These are phyloP conservation scores for Gallinago paraguaiae DNA, from an alignment of 2,113 vertebrate species.

Conservation along the genomic window DNA sequence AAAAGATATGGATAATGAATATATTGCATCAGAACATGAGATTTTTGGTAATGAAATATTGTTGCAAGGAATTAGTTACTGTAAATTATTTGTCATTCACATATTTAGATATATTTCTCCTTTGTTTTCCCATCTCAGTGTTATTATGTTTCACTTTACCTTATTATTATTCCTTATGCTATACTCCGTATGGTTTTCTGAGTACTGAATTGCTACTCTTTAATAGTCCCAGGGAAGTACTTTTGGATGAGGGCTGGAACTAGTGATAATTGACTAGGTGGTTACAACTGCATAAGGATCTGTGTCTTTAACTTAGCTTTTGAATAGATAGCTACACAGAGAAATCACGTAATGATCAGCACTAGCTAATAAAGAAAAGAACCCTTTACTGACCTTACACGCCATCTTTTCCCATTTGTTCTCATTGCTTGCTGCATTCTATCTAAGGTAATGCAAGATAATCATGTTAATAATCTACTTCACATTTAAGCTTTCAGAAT, in stretches of 20 bases:
- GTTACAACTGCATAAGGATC: background rate
- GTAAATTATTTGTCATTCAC: background rate
- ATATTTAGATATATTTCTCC: background rate
- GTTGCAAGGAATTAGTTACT: background rate
- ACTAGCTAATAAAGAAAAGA: background rate
- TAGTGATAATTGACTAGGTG: background rate
- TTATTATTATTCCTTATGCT: background rate
- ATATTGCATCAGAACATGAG: background rate
- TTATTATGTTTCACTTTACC: background rate
- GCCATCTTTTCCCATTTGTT: background rate
- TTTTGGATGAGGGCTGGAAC: background rate
- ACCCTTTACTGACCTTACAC: background rate
- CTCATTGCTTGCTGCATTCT: background rate
- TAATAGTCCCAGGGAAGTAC: background rate
- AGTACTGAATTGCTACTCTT: background rate
- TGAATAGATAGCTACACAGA: background rate
- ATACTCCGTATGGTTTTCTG: background rate
- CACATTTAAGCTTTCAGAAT: background rate
- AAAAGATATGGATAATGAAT: background rate
- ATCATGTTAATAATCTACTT: background rate
- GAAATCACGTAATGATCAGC: background rate
- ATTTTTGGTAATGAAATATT: background rate
- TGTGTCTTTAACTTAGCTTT: background rate
- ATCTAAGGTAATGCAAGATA: background rate
- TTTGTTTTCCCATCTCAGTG: background rate